Percentiles rank a stretch among this genome's conserved stretches.
These are phyloP conservation scores for Danio kyathit DNA, from an alignment of 2,797 vertebrate species.

Conservation along the genomic window DNA sequence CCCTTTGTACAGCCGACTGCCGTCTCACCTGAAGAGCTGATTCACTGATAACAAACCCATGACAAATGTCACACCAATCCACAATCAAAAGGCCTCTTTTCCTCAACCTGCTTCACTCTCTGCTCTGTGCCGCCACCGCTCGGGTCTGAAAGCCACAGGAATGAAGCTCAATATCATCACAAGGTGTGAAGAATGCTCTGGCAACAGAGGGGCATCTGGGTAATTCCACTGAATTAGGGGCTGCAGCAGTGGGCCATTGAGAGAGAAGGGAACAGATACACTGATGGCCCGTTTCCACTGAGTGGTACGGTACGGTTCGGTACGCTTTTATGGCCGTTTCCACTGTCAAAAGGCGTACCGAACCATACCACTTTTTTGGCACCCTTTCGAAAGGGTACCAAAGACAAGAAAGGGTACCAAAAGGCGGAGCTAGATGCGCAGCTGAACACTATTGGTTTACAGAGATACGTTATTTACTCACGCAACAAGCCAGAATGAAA, in stretches of 20 bases:
- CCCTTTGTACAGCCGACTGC: not conserved
- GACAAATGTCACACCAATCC: conserved; percentile 52
- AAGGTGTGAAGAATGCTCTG: conserved; percentile 53
- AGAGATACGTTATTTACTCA: no score
- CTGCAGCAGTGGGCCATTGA: not conserved
- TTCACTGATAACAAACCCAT: conserved; percentile 41
- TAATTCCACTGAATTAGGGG: conserved; percentile 35
- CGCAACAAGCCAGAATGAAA: no score
- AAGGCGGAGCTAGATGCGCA: no score
- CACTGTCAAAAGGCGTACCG: no score
- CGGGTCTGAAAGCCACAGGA: conserved; percentile 31
- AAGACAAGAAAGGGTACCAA: no score
- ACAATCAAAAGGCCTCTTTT: conserved; percentile 38
- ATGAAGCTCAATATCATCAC: conserved; percentile 39
- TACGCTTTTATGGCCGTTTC: no score
- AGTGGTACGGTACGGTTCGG: no score
- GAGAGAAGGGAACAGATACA: not conserved
- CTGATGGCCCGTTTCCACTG: no score
- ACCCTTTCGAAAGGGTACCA: no score
- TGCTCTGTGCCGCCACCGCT: not conserved
- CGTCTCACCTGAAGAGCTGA: conserved; percentile 35
- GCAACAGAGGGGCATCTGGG: conserved; percentile 36
- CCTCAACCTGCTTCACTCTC: not conserved
- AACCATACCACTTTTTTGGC: no score
- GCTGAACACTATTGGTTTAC: no score